phyloP scores from a whole-genome alignment of 2,888 invertebrate species.

The Lasioglossum pauxillum region DNA sequence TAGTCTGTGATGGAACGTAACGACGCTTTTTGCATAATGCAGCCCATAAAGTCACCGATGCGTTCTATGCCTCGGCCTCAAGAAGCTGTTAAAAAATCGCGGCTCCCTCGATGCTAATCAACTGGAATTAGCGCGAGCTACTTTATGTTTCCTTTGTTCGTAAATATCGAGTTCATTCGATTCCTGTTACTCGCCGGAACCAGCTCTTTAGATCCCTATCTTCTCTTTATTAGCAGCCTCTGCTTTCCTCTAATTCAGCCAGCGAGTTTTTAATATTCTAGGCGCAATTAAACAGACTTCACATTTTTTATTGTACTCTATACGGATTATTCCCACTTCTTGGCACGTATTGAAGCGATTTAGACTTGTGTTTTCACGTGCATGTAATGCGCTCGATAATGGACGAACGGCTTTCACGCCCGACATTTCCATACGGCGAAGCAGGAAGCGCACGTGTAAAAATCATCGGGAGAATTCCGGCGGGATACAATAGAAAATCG shows the following conservation, averaged over 20 bases:
- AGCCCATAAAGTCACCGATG: slow-evolving; percentile 68
- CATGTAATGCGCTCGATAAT: background rate
- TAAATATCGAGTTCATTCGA: slow-evolving; percentile 25
- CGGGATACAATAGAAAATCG: slow-evolving; percentile 44
- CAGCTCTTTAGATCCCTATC: background rate
- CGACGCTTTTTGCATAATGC: slow-evolving; percentile 71
- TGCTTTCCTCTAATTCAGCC: background rate
- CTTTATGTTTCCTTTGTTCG: slow-evolving; percentile 51
- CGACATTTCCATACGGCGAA: background rate
- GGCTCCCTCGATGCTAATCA: slow-evolving; percentile 64
- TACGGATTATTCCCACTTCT: background rate
- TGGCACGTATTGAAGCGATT: too few relatives aligned
- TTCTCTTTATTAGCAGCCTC: background rate
- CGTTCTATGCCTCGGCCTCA: slow-evolving; percentile 52
- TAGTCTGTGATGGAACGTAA: slow-evolving; percentile 66
- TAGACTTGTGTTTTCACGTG: too few relatives aligned
- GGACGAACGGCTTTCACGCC: background rate
- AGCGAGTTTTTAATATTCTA: background rate
- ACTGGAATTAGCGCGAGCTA: slow-evolving; percentile 56
- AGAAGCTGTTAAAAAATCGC: slow-evolving; percentile 63
- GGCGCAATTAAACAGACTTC: background rate
- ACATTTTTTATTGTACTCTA: background rate
- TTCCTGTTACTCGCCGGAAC: background rate
- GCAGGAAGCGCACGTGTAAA: slow-evolving; percentile 1
- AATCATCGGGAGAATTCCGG: slow-evolving; percentile 21